Evolutionary conservation across 64 coral and sea anemone genomes (phyloP).

Genomic region (Orbicella faveolata): DNA sequence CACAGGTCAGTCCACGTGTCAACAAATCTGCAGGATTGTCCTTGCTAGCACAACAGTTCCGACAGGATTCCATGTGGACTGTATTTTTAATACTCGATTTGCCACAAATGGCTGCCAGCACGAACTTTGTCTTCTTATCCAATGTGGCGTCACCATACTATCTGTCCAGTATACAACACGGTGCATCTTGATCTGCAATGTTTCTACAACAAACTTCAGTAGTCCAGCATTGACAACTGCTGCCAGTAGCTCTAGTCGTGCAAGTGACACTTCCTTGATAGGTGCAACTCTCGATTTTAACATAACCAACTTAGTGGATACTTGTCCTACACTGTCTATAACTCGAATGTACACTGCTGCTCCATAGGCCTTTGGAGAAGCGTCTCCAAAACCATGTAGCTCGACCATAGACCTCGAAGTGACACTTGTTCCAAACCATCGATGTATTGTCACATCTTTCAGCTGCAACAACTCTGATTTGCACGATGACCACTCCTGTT

Average conservation of each 20-base stretch:
- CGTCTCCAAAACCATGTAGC: slow-evolving; percentile 59
- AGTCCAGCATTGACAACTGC: slow-evolving; percentile 49
- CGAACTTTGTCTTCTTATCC: slow-evolving; percentile 30
- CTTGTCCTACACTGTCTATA: slow-evolving; percentile 3
- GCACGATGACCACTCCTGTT: slow-evolving; percentile 28
- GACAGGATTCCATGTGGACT: slow-evolving; percentile 24
- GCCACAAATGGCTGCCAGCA: slow-evolving; percentile 44
- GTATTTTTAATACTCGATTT: slow-evolving; percentile 43
- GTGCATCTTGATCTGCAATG: slow-evolving; percentile 15
- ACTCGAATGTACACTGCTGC: slow-evolving; percentile 48
- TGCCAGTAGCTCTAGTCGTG: slow-evolving; percentile 55
- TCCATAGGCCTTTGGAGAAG: slow-evolving; percentile 45
- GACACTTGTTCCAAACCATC: background rate
- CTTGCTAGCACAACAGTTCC: slow-evolving; percentile 24
- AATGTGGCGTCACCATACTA: slow-evolving; percentile 50
- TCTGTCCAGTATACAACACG: slow-evolving; percentile 40
- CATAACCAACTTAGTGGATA: slow-evolving; percentile 24
- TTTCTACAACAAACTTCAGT: slow-evolving; percentile 25
- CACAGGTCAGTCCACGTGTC: slow-evolving; percentile 21
- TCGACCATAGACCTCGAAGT: slow-evolving; percentile 9
- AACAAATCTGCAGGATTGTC: slow-evolving; percentile 49
- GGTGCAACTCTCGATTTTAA: slow-evolving; percentile 61
- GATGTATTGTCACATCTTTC: background rate
- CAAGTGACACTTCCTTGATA: slow-evolving; percentile 42
- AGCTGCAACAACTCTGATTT: slow-evolving; percentile 13